These are phyloP conservation scores for Abrostola tripartita DNA, from an alignment of 2,888 invertebrate genomes.

Conservation along the genomic window DNA sequence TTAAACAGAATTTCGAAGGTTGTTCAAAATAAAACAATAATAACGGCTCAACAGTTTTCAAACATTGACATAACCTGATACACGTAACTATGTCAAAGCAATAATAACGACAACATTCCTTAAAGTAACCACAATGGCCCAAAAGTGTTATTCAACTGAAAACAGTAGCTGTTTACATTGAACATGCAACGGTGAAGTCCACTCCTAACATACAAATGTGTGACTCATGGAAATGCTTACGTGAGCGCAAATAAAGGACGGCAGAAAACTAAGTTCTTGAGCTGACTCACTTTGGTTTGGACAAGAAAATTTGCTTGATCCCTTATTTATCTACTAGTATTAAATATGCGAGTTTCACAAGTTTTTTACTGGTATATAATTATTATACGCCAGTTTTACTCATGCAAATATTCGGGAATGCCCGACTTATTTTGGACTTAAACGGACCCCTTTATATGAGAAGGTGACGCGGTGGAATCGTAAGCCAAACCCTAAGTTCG, in stretches of 20 bases:
- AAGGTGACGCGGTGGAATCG: no score
- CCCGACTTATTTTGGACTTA: no score
- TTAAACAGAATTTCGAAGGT: no score
- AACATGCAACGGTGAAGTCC: conserved; percentile 13
- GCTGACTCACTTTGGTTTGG: conserved; percentile 39
- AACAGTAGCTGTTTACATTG: conserved; percentile 27
- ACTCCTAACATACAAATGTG: conserved; percentile 20
- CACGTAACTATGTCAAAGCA: conserved; percentile 12
- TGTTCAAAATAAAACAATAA: neutral
- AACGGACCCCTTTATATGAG: no score
- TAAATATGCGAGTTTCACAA: neutral
- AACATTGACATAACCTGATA: conserved; percentile 14
- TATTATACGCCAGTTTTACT: no score
- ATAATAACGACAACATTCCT: conserved; percentile 26
- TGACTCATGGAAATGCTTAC: conserved; percentile 49
- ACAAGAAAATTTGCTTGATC: conserved; percentile 5
- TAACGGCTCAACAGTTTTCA: neutral
- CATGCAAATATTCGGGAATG: no score
- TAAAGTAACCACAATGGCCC: conserved; percentile 29
- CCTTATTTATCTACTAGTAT: neutral
- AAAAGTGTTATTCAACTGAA: conserved; percentile 32
- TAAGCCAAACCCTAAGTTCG: no score
- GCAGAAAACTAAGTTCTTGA: conserved; percentile 29
- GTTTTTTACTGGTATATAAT: no score
- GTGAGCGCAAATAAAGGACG: conserved; percentile 21